Evolutionary conservation across 2,888 invertebrate genomes (phyloP).

Genomic region (Heliconius cydno): DNA sequence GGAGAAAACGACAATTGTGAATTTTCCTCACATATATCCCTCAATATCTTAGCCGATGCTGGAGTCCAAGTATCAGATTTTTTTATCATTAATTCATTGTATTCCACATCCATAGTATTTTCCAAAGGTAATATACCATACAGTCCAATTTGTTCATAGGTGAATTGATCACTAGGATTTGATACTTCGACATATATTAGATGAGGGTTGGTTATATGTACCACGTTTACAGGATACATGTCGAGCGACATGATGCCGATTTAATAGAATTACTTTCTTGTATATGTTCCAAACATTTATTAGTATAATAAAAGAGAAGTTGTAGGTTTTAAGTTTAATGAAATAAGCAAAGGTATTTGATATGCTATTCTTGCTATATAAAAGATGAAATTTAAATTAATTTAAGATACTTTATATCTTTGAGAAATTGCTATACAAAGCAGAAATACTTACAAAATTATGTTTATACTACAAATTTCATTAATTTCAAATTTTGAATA

Average conservation of each 20-base stretch:
- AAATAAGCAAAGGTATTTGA: background rate
- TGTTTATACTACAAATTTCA: background rate
- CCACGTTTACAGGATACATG: slow-evolving; percentile 63
- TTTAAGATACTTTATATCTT: background rate
- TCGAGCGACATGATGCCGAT: slow-evolving; percentile 50
- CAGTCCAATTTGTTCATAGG: slow-evolving; percentile 69
- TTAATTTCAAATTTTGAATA: background rate
- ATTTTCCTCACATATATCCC: slow-evolving; percentile 53
- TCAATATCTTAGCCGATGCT: slow-evolving; percentile 57
- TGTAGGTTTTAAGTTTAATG: background rate
- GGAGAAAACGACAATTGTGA: slow-evolving; percentile 61
- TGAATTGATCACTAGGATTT: slow-evolving; percentile 49
- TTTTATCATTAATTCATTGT: slow-evolving; percentile 48
- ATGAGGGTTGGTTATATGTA: slow-evolving; percentile 66
- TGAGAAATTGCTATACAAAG: background rate
- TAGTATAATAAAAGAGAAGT: background rate
- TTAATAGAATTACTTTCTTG: background rate
- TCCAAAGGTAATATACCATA: slow-evolving; percentile 66
- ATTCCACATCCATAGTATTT: slow-evolving; percentile 51
- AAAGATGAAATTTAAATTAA: background rate
- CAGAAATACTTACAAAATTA: background rate
- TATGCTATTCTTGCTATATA: background rate
- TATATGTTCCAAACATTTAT: background rate
- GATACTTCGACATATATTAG: slow-evolving; percentile 66
- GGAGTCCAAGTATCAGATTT: slow-evolving; percentile 61